These are phyloP conservation scores for Limnodromus scolopaceus DNA, from an alignment of 2,797 vertebrate species.

Conservation along the genomic window DNA sequence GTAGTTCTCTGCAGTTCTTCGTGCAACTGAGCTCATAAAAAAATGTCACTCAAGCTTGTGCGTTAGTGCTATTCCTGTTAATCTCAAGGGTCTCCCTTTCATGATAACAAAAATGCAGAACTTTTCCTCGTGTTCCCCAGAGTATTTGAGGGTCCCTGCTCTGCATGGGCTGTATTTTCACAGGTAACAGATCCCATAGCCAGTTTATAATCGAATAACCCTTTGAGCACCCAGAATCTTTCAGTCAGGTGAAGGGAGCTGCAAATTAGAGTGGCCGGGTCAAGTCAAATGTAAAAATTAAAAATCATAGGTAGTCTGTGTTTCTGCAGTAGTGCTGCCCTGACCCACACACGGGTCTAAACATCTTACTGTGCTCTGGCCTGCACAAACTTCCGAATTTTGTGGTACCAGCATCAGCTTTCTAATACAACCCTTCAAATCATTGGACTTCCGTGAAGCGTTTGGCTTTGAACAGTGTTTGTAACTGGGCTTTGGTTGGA, in stretches of 20 bases:
- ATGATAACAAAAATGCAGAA: not conserved
- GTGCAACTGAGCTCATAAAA: slow-evolving; percentile 30
- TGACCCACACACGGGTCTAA: not conserved
- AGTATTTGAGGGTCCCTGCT: not conserved
- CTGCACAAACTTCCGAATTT: not conserved
- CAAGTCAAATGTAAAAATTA: not conserved
- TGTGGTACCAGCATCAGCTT: not conserved
- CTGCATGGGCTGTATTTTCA: not conserved
- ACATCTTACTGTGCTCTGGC: not conserved
- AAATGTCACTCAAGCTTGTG: slow-evolving; percentile 39
- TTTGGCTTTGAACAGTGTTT: not conserved
- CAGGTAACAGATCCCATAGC: not conserved
- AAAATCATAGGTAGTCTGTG: not conserved
- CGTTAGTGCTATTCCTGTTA: slow-evolving; percentile 40
- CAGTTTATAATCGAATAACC: not conserved
- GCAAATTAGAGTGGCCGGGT: not conserved
- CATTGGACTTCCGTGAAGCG: not conserved
- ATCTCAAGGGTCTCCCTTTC: slow-evolving; percentile 33
- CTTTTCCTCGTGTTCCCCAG: not conserved
- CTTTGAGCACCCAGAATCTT: not conserved
- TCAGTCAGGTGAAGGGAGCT: not conserved
- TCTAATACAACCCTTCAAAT: not conserved
- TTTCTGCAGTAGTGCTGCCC: not conserved
- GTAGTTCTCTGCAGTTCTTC: slow-evolving; percentile 10
- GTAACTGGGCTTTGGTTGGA: not conserved